Base-by-base conservation (phyloP, 2,113 vertebrate genomes). In the Misgurnus anguillicaudatus region DNA sequence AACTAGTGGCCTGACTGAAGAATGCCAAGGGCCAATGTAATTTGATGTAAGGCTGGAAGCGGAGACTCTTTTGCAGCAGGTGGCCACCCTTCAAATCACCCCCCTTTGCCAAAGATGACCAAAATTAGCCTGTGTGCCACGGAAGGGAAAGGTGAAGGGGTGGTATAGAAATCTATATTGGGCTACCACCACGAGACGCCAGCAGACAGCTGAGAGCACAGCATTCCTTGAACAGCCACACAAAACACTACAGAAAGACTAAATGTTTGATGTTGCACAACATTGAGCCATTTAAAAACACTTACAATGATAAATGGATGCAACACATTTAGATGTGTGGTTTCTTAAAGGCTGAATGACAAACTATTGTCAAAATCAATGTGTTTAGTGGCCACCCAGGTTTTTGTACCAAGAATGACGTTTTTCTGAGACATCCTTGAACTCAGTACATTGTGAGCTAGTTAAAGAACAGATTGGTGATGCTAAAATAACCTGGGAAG, bases 11-110 rank as follows among this genome's bases (percentile, higher is more conserved):
- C 53, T 58, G 73, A 67, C 81, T 64, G 48, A 80, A 81, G 77
- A 84, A 87, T 87, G 77, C 79, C 55, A 80, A 75, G 81, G 79
- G 65, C 79, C 66, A 19, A 80, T 69, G 84, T 85, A 84, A 87
- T 87, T 83, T 85, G 83, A 85, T 85, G 82, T 87, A 84, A 81
- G 79, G 16, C 53, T 79, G 86, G 80, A 83, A 86, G 83, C n/a
- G 83, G 83, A 85, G 78, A 78, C 76, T 38, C 47, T 73, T 53
- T 53, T 16, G 67, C 85, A 84, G 80, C 85, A 86, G 85, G 85
- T 86, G 85, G 77, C 78, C 70, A 58, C 76, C 67, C 84, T 77
- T 79, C 84, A 85, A 85, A 85, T 85, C 79, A 83, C 64, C 82
- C 73, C 75, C 79, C 72, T 64, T 81, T 81, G 83, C 79, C 83